Evolutionary conservation across 2,888 invertebrate species (phyloP), one percentile per base, ranked within the genome.

Genomic region (Apoda limacodes): DNA sequence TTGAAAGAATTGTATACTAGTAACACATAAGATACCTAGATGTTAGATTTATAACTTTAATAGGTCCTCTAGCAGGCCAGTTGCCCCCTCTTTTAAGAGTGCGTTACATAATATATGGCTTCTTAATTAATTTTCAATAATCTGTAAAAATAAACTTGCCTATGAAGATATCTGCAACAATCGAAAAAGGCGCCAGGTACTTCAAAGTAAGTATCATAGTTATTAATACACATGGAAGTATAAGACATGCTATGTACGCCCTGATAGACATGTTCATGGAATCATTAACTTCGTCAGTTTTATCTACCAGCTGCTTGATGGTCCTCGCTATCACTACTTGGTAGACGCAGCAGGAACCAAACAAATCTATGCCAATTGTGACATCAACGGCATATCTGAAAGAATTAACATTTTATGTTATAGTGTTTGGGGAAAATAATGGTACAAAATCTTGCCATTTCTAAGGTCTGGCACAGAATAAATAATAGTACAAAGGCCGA

Each of bases 181-280:
- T 37, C 0, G 67, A 62, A 19, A 69, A 66, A 2, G 67, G 67
- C 0, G 68, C 66, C 2, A 69, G 32, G 17, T 53, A 54, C 34
- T 67, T 67, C 13, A 68, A 17, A 0, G 48, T 39, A 0, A 52
- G 55, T n/a, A 65, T 55, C 61, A 66, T 60, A 19, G 55, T 55
- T 1, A 69, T 38, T 1, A 59, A 31, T 0, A 57, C 28, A 20
- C 54, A 58, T 0, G 69, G 68, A 0, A 63, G 1, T 2, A 64
- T 22, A 1, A 67, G 28, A 0, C 27, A 14, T 2, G 52, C 6
- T 3, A 65, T 41, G 9, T 59, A 58, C 1, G 48, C 12, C 10
- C 54, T 42, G 3, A 51, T 28, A 0, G 46, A 30, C 0, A 54
- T 49, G 0, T 44, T 39, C 1, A 47, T 49, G 0, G 14, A 40